These are phyloP conservation scores for Pasiphila rectangulata DNA, from an alignment of 2,888 invertebrate genomes.

Conservation along the genomic window DNA sequence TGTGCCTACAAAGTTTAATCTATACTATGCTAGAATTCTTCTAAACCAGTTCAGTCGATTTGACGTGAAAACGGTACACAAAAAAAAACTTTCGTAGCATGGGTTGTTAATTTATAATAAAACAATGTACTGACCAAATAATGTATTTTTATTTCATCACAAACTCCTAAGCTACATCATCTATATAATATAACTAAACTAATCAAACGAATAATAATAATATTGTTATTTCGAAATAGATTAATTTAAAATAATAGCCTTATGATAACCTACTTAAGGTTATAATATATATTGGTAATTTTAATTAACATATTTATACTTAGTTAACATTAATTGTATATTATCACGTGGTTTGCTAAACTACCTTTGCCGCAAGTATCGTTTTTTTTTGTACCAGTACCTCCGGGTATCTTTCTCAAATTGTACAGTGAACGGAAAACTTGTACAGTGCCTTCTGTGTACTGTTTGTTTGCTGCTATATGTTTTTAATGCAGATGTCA, in stretches of 20 bases:
- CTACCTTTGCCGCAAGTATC: slow-evolving; percentile 43
- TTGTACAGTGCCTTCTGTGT: too few species aligned
- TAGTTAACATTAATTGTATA: slow-evolving; percentile 60
- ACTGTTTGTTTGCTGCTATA: too few species aligned
- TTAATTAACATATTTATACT: slow-evolving; percentile 61
- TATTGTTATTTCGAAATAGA: slow-evolving; percentile 50
- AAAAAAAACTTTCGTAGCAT: too few species aligned
- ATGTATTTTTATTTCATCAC: slow-evolving; percentile 71
- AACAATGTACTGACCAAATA: slow-evolving; percentile 53
- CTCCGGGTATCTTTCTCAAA: too few species aligned
- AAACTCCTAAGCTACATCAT: slow-evolving; percentile 46
- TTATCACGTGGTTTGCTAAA: slow-evolving; percentile 74
- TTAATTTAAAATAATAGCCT: slow-evolving; percentile 51
- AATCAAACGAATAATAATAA: slow-evolving; percentile 56
- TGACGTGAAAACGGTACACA: too few species aligned
- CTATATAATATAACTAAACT: slow-evolving; percentile 32
- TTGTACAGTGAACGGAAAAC: too few species aligned
- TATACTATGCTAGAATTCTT: too few species aligned
- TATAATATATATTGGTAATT: not conserved
- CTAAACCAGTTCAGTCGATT: too few species aligned
- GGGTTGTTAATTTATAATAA: slow-evolving; percentile 9
- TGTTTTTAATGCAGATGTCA: too few species aligned
- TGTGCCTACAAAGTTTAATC: too few species aligned
- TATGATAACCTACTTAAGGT: slow-evolving; percentile 39
- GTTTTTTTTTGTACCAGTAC: too few species aligned